Evolutionary conservation across 2,888 invertebrate species (phyloP), one percentile per base, ranked within the genome.

Genomic region (Agriopis leucophaearia): DNA sequence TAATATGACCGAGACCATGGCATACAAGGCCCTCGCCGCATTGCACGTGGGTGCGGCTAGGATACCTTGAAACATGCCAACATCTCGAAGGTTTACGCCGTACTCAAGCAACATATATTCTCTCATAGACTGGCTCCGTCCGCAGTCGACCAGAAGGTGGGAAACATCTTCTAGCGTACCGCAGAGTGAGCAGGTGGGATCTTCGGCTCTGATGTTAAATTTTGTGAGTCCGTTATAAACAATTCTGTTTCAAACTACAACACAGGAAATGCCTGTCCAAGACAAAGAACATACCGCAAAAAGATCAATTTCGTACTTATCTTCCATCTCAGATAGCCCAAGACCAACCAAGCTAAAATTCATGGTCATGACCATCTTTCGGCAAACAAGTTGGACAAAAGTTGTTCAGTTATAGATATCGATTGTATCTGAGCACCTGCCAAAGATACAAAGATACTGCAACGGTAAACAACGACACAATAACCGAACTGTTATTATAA

Each of bases 401-500:
- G 48, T 47, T 18, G 48, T 48, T 42, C 58, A 58, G 52, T 54
- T 57, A 66, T 47, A 66, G 66, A 66, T 66, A 67, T 36, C 58
- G 67, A 67, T 63, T 35, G 38, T 55, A 63, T 67, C 78, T 72
- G 71, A 76, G 60, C 81, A 91, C 91, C 90, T 91, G 90, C 85
- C 87, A 87, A 82, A 81, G 80, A 86, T 83, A 87, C 87, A 87
- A 82, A 81, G 80, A 86, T 83, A 87, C 81, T 81, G 81, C 85
- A 89, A 88, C 89, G 89, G 88, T 88, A 81, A 80, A 74, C 74
- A 86, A 87, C 84, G 88, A 90, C 84, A 89, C 83, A 84, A 87
- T 84, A 86, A 86, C 78, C 71, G 86, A 88, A 91, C 91, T 85
- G 91, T 89, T 85, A 81, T 82, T 84, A 84, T 88, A 87, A 85